phyloP scores from a whole-genome alignment of 2,888 invertebrate genomes.

The Dione vanillae region DNA sequence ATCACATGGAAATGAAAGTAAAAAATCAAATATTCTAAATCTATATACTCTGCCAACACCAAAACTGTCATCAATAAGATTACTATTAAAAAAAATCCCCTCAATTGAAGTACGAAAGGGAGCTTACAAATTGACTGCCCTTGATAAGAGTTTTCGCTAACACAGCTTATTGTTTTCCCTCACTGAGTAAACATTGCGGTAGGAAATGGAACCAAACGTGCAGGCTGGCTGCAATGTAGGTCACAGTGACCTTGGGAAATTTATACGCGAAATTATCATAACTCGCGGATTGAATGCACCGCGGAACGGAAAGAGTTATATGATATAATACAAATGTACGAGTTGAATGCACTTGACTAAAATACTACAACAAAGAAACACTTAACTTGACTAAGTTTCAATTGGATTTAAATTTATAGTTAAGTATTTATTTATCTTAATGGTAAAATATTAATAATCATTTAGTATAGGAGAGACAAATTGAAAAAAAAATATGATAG shows the following conservation, averaged over 20 bases:
- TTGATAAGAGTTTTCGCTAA: slow-evolving; percentile 28
- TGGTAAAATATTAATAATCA: neutral
- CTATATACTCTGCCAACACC: neutral
- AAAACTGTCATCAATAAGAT: too few relatives aligned
- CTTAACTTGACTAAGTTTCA: too few relatives aligned
- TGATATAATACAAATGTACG: slow-evolving; percentile 19
- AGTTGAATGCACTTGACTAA: slow-evolving; percentile 28
- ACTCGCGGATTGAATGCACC: slow-evolving; percentile 23
- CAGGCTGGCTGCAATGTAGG: slow-evolving; percentile 33
- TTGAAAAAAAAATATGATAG: neutral
- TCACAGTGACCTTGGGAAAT: slow-evolving; percentile 34
- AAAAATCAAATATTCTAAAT: too few relatives aligned
- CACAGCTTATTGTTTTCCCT: slow-evolving; percentile 33
- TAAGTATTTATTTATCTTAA: neutral
- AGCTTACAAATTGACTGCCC: slow-evolving; percentile 8
- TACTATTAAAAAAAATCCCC: neutral
- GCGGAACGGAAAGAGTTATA: too few relatives aligned
- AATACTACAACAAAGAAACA: too few relatives aligned
- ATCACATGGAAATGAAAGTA: too few relatives aligned
- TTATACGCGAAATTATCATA: slow-evolving; percentile 31
- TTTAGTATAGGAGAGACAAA: neutral
- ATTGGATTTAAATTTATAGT: too few relatives aligned
- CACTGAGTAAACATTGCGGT: slow-evolving; percentile 24
- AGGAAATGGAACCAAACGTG: slow-evolving; percentile 27
- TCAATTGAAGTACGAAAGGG: neutral